Conservation (phyloP, 2,113 vertebrate species). For the Gavialis gangeticus region DNA sequence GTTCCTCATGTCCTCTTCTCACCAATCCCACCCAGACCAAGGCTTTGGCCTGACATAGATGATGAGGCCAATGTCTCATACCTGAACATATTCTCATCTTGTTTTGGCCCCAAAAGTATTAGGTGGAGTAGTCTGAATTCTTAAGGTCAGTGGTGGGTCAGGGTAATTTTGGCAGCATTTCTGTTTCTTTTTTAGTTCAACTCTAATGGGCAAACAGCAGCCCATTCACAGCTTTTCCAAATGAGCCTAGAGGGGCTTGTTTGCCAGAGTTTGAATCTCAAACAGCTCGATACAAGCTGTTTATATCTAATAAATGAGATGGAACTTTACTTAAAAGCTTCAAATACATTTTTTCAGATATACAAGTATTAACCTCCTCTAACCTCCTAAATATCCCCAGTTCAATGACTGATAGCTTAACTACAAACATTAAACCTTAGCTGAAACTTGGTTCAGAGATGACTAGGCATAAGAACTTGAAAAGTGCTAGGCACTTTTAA, state of each 20-base stretch:
- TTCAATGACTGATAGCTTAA: not conserved
- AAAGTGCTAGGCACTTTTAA: not conserved
- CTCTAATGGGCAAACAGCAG: not conserved
- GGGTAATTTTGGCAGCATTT: not conserved
- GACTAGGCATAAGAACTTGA: not conserved
- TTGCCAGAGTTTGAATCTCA: not conserved
- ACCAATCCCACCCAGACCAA: not conserved
- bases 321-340: not conserved
- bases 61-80: not conserved
- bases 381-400: not conserved
- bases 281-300: not conserved
- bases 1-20: not conserved
- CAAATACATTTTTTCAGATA: not conserved
- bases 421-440: not conserved
- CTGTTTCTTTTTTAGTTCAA: not conserved
- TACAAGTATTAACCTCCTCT: not conserved
- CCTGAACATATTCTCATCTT: not conserved
- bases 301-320: not conserved
- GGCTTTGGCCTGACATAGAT: not conserved
- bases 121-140: not conserved
- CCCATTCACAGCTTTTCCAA: not conserved
- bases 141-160: conserved; percentile 3
- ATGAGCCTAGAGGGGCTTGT: not conserved
- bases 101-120: not conserved
- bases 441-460: not conserved